Conservation (phyloP, 2,113 vertebrate species). For the Phyllostomus hastatus region DNA sequence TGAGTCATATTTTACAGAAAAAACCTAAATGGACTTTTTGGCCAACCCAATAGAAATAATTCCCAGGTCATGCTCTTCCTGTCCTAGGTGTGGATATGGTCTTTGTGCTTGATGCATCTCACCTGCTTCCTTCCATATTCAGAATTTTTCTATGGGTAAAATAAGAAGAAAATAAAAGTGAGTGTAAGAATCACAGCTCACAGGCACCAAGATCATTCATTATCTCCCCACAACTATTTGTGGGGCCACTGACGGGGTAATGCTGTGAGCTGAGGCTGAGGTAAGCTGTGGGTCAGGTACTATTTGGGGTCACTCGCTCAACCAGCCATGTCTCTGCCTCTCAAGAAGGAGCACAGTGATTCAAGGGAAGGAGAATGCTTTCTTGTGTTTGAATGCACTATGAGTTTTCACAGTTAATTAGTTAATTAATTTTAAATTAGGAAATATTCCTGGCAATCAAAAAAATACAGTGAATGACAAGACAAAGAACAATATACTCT, state of each 20-base stretch:
- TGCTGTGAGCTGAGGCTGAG: background rate
- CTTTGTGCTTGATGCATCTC: background rate
- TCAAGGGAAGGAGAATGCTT: background rate
- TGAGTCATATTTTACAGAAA: no score
- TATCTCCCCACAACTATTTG: background rate
- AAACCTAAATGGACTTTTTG: no score
- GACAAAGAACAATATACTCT: background rate
- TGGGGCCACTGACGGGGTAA: background rate
- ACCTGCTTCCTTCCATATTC: background rate
- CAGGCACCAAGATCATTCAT: background rate
- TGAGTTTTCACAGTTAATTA: background rate
- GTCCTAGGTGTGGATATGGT: background rate
- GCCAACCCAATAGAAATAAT: background rate
- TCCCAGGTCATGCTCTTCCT: background rate
- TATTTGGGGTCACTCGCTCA: background rate
- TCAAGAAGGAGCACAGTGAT: background rate
- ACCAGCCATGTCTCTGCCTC: background rate
- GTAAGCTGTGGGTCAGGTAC: background rate
- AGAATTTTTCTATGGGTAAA: background rate
- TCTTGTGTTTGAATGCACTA: background rate
- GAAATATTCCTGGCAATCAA: background rate
- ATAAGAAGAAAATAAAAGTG: slow-evolving; percentile 17
- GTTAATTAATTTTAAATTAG: background rate
- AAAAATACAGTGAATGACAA: background rate
- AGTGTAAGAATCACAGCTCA: background rate